Evolutionary conservation across 1,140 invertebrate species (phyloP), one percentile per base, ranked within the genome.

Genomic region (Arctopsyche grandis): DNA sequence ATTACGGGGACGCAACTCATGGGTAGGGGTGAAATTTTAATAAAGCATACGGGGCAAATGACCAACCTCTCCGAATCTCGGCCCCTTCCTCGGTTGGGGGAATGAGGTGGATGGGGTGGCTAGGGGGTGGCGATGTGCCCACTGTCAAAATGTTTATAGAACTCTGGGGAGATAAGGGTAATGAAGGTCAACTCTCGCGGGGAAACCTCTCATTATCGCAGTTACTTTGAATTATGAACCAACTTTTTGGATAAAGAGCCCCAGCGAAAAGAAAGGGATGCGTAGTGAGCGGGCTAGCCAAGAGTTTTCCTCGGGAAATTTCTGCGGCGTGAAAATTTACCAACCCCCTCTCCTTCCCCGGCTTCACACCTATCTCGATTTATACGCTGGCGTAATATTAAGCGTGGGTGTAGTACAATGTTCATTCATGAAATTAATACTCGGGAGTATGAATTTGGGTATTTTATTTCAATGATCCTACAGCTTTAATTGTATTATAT

Each of bases 71-170:
- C 10, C 12, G 48, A 52, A 52, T 52, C 29, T 38, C 29, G 29
- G 29, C 29, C 29, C 29, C 29, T 38, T 21, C 21, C 21, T 60
- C 5, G 21, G 4, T 21, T 19, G 21, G 19, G 21, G 58, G 58
- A 16, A n/a, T n/a, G n/a, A n/a, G n/a, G n/a, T n/a, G 58, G 21
- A 22, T 60, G 48, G 48, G 48, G 12, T 14, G 48, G n/a, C 12
- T 10, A 21, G 14, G 21, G 21, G 63, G 22, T 26, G 9, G 69
- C 16, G 69, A 5, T 71, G 38, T 71, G 38, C 77, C 71, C 79
- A 60, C 81, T 82, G 81, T 82, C 81, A 80, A 82, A 82, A 82
- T 82, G 81, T 79, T 82, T 82, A 82, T 82, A 77, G 73, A 79
- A 66, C 81, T 82, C 81, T 80, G 66, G 81, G 81, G 81, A 82